Conservation (phyloP, 2,797 vertebrate genomes). For the Cheirogaleus major region DNA sequence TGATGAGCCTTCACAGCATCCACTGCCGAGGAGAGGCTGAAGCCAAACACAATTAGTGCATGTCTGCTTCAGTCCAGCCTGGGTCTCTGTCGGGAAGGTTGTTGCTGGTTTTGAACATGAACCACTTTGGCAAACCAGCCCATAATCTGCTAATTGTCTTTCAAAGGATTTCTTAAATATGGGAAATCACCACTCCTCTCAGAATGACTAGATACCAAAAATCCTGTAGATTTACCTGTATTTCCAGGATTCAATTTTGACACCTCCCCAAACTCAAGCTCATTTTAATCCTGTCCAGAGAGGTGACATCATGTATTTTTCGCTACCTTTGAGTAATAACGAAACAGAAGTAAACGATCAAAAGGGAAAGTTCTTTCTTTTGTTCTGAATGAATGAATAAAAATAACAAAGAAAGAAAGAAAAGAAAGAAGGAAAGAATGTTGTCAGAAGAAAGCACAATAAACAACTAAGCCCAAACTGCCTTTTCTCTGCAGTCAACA, state of each 20-base stretch:
- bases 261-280: background rate
- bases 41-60: background rate
- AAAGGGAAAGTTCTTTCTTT: background rate
- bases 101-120: slow-evolving; percentile 31
- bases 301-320: slow-evolving; percentile 3
- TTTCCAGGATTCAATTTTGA: background rate
- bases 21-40: background rate
- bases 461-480: background rate
- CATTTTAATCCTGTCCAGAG: background rate
- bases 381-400: background rate
- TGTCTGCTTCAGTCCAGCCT: background rate
- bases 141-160: background rate
- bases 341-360: background rate
- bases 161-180: background rate
- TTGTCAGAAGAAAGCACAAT: background rate
- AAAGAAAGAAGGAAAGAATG: background rate
- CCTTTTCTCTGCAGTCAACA: background rate
- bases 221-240: background rate
- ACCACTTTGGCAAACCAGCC: background rate
- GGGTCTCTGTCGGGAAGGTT: background rate
- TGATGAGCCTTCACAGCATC: background rate
- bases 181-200: background rate
- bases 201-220: background rate
- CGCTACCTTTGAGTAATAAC: background rate
- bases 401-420: background rate